Evolutionary conservation across 2,797 vertebrate genomes (phyloP).

Genomic region (Phoeniculus purpureus): DNA sequence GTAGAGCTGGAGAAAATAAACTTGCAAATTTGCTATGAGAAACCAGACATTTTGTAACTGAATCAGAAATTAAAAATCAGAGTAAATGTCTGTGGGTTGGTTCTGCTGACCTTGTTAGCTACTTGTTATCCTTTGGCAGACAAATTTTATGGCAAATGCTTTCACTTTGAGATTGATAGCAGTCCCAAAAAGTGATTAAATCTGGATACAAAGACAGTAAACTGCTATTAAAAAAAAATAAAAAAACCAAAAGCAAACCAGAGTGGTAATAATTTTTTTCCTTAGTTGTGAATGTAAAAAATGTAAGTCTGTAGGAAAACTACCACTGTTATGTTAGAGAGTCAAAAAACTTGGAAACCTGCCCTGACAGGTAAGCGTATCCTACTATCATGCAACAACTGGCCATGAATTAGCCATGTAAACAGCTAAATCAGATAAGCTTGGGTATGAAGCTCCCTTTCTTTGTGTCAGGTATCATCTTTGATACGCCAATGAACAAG

Average conservation of each 20-base stretch:
- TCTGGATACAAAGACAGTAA: not conserved
- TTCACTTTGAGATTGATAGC: not conserved
- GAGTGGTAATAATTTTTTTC: not conserved
- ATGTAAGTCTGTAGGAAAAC: not conserved
- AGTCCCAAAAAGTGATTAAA: not conserved
- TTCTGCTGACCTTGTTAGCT: not conserved
- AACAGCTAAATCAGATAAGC: not conserved
- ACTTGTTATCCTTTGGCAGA: not conserved
- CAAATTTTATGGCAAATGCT: not conserved
- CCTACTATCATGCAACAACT: not conserved
- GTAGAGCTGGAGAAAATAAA: not conserved
- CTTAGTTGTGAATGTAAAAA: not conserved
- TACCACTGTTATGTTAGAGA: not conserved
- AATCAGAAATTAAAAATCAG: not conserved
- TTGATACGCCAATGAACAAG: constrained; percentile 10
- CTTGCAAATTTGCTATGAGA: not conserved
- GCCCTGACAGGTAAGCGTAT: not conserved
- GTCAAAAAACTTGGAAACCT: not conserved
- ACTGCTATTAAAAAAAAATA: not conserved
- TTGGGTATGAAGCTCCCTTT: not conserved
- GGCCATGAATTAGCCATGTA: not conserved
- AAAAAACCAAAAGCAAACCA: not conserved
- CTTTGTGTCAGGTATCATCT: constrained; percentile 70
- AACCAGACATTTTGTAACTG: not conserved
- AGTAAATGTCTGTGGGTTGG: not conserved